These are phyloP conservation scores for Caenorhabditis drosophilae DNA, from an alignment of 2,888 invertebrate species.

Conservation along the genomic window DNA sequence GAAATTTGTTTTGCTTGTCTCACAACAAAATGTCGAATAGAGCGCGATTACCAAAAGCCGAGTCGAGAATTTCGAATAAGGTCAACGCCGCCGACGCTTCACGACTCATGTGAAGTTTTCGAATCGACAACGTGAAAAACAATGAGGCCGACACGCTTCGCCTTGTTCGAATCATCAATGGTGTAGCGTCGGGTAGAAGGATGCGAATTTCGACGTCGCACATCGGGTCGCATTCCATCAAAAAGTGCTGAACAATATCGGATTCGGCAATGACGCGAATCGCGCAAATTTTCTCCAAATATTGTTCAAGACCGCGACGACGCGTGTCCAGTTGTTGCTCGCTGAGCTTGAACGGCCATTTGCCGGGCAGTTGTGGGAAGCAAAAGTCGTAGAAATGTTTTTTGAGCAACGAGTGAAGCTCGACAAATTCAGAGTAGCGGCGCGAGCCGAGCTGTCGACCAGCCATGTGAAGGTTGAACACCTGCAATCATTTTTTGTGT, in stretches of 20 bases:
- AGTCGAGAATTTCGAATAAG: conserved; percentile 94
- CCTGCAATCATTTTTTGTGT: no score
- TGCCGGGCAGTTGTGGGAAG: conserved; percentile 95
- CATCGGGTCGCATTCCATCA: conserved; percentile 64
- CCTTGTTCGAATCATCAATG: conserved; percentile 73
- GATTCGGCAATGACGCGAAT: conserved; percentile 96
- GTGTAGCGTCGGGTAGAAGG: conserved; percentile 81
- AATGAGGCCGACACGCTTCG: conserved; percentile 67
- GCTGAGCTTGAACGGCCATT: conserved; percentile 96
- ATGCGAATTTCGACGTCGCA: conserved; percentile 76
- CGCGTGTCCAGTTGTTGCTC: conserved; percentile 95
- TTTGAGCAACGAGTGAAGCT: conserved; percentile 57
- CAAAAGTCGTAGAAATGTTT: conserved; percentile 75
- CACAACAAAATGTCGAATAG: neutral
- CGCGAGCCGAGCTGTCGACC: conserved; percentile 94
- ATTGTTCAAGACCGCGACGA: conserved; percentile 87
- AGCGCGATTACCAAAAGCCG: conserved; percentile 83
- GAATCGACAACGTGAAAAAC: conserved; percentile 38
- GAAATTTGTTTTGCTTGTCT: conserved; percentile 55
- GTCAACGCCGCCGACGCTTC: conserved; percentile 89
- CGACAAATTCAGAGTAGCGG: conserved; percentile 90
- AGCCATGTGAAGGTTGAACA: conserved; percentile 98
- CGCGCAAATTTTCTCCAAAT: conserved; percentile 96
- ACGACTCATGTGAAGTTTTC: conserved; percentile 75
- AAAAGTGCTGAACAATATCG: conserved; percentile 82